Conservation (phyloP, 2,797 vertebrate genomes). For the Borostomias antarcticus region DNA sequence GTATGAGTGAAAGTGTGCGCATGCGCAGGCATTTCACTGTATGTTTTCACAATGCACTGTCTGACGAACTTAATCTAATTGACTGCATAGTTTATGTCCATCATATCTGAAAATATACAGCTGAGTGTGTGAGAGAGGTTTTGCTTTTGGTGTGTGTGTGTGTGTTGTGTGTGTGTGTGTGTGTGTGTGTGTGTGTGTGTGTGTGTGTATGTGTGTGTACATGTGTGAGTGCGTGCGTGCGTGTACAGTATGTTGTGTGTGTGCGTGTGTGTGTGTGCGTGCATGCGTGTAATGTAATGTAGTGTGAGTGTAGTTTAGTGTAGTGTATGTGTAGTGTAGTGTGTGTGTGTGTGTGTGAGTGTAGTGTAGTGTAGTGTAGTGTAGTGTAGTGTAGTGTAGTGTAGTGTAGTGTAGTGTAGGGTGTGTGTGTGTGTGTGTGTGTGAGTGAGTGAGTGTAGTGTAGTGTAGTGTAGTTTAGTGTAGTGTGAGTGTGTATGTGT, state of each 20-base stretch:
- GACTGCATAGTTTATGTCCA: background rate
- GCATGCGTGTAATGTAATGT: too few species aligned
- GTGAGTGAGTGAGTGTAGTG: too few species aligned
- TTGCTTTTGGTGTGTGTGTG: slow-evolving; percentile 35
- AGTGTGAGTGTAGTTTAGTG: too few species aligned
- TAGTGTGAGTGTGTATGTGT: too few species aligned
- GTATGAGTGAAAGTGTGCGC: slow-evolving; percentile 36
- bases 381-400: background rate
- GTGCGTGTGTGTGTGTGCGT: too few species aligned
- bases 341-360: too few species aligned
- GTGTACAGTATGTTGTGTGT: too few species aligned
- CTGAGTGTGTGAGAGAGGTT: background rate
- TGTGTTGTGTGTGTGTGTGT: slow-evolving; percentile 16
- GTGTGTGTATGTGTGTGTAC: slow-evolving; percentile 7
- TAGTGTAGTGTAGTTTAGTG: too few species aligned
- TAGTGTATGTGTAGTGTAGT: too few species aligned
- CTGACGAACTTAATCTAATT: background rate
- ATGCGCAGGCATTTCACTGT: background rate
- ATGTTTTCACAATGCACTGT: background rate
- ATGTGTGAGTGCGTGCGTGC: slow-evolving; percentile 5
- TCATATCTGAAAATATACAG: background rate
- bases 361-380: too few species aligned
- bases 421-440: background rate
- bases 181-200: slow-evolving; percentile 22
- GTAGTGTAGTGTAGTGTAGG: slow-evolving; percentile 24